These are phyloP conservation scores for Gymnoscopelus braueri DNA, from an alignment of 2,797 vertebrate species.

Conservation along the genomic window DNA sequence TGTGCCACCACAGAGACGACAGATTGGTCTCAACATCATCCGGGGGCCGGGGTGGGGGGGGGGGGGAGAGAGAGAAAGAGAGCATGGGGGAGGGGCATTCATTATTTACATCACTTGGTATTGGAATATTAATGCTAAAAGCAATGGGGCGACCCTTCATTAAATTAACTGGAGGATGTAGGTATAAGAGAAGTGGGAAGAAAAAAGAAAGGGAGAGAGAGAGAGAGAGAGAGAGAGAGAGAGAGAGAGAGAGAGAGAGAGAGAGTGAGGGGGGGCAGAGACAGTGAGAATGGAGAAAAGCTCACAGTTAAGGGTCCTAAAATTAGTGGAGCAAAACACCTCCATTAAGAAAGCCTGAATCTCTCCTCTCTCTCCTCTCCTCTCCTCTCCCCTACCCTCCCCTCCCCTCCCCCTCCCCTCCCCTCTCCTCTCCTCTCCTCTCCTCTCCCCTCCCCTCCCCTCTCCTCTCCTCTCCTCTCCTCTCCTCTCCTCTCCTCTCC, in stretches of 20 bases:
- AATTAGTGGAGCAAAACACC: slow-evolving; percentile 87
- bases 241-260: slow-evolving; percentile 53
- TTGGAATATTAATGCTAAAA: slow-evolving; percentile 95
- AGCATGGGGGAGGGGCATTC: slow-evolving; percentile 74
- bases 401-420: slow-evolving; percentile 46
- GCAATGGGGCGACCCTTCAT: slow-evolving; percentile 86
- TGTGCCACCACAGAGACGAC: slow-evolving; percentile 79
- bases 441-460: too few relatives aligned
- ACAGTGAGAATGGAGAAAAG: slow-evolving; percentile 59
- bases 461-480: too few relatives aligned
- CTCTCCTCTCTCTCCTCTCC: slow-evolving; percentile 50
- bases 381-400: too few relatives aligned
- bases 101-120: slow-evolving; percentile 87
- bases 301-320: slow-evolving; percentile 83
- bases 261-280: slow-evolving; percentile 43
- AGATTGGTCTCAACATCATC: slow-evolving; percentile 83
- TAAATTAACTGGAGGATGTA: slow-evolving; percentile 85
- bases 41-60: slow-evolving; percentile 46
- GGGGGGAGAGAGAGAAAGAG: slow-evolving; percentile 2
- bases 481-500: too few relatives aligned
- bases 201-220: slow-evolving; percentile 40
- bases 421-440: slow-evolving; percentile 46
- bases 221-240: slow-evolving; percentile 41
- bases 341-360: slow-evolving; percentile 82
- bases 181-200: slow-evolving; percentile 41